A percentile compares a stretch with the other conserved stretches of the same genome.
phyloP scores from a whole-genome alignment of 1,140 invertebrate species.

The Akabosia matsudoensis region DNA sequence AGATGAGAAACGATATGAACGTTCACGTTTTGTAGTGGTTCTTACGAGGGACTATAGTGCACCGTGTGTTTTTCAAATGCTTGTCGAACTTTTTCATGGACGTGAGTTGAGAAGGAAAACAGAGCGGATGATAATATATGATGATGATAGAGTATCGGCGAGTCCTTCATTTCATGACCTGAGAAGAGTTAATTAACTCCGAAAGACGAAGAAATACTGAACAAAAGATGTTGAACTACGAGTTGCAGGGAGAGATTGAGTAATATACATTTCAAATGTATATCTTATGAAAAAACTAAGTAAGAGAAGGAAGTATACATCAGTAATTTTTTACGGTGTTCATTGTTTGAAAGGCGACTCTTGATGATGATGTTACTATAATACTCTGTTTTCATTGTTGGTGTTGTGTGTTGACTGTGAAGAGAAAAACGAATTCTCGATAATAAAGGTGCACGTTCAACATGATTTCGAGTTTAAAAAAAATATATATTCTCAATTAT shows the following conservation, averaged over 20 bases:
- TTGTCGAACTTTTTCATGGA: neutral
- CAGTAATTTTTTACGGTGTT: conserved; percentile 36
- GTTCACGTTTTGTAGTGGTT: too few relatives aligned
- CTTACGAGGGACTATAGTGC: too few relatives aligned
- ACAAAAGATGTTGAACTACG: neutral
- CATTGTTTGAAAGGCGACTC: conserved; percentile 22
- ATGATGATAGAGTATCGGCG: conserved; percentile 15
- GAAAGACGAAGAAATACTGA: neutral
- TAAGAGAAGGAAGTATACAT: conserved; percentile 40
- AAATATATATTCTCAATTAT: neutral
- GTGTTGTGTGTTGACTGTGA: neutral
- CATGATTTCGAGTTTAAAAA: too few relatives aligned
- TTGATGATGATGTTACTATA: conserved; percentile 18
- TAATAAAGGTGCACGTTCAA: too few relatives aligned
- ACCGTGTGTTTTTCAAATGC: neutral
- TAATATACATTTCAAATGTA: neutral
- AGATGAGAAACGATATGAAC: neutral
- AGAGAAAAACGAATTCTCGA: neutral
- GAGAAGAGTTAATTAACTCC: conserved; percentile 18
- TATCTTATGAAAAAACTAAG: neutral
- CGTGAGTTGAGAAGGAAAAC: neutral
- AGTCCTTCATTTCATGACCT: conserved; percentile 23
- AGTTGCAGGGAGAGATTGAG: neutral
- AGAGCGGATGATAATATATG: neutral
- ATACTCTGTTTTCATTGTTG: neutral